These are phyloP conservation scores for Drosophila pseudotalamancana DNA, from an alignment of 2,888 invertebrate species.

Conservation along the genomic window DNA sequence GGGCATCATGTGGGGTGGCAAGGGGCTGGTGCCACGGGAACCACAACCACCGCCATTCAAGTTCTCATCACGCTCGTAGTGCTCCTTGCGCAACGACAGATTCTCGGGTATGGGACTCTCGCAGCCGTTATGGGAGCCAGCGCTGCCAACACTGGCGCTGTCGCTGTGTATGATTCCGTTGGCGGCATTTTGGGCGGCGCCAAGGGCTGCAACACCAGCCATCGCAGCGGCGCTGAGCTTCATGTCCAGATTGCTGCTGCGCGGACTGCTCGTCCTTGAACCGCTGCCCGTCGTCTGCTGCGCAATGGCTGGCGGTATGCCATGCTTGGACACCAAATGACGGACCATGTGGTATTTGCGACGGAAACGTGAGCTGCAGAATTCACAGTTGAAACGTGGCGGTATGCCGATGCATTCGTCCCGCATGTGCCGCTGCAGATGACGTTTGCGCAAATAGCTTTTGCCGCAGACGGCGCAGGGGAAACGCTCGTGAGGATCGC, in stretches of 20 bases:
- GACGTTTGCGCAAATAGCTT: conserved; percentile 87
- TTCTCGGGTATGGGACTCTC: conserved; percentile 82
- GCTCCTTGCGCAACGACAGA: conserved; percentile 80
- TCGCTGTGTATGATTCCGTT: conserved; percentile 42
- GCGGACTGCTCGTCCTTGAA: conserved; percentile 48
- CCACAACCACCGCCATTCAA: conserved; percentile 30
- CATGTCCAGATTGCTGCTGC: conserved; percentile 34
- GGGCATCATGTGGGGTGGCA: conserved; percentile 71
- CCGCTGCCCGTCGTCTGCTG: conserved; percentile 74
- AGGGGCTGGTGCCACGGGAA: conserved; percentile 63
- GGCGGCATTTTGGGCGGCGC: conserved; percentile 5
- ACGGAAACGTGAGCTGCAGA: conserved; percentile 85
- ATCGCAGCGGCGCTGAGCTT: conserved; percentile 22
- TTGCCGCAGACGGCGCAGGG: conserved; percentile 86
- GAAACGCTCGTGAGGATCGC: conserved; percentile 83
- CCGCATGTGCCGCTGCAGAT: conserved; percentile 86
- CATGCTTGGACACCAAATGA: conserved; percentile 85
- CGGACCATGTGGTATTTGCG: conserved; percentile 85
- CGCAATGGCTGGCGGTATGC: conserved; percentile 77
- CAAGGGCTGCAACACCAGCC: neutral
- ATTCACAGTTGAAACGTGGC: conserved; percentile 85
- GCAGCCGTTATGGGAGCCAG: conserved; percentile 71
- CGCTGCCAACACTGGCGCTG: conserved; percentile 62
- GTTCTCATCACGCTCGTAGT: conserved; percentile 58
- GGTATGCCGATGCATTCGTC: conserved; percentile 85